Conservation (phyloP, 1,140 invertebrate genomes). For the Drosophila sp. region DNA sequence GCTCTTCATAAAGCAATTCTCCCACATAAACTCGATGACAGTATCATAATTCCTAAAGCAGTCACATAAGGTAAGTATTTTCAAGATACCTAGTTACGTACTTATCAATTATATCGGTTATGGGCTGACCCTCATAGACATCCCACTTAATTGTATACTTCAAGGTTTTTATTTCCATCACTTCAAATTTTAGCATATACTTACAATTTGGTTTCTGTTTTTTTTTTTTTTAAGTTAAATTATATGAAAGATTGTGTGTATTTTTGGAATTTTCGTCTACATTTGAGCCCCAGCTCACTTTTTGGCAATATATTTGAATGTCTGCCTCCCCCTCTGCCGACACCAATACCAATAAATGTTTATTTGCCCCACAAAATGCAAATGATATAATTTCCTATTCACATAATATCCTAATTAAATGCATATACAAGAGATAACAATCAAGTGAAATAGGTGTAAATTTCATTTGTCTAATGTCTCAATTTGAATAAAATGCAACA, state of each 20-base stretch:
- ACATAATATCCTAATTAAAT: constrained; percentile 70
- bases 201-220: constrained; percentile 29
- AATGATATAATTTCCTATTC: constrained; percentile 30
- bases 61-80: background rate
- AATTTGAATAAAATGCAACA: constrained; percentile 77
- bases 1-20: constrained; percentile 46
- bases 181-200: constrained; percentile 19
- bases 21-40: constrained; percentile 69
- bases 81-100: background rate
- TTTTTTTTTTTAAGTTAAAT: background rate
- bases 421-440: constrained; percentile 75
- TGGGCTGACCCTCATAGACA: constrained; percentile 37
- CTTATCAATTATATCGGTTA: constrained; percentile 65
- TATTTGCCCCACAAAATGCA: constrained; percentile 59
- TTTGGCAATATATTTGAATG: constrained; percentile 17
- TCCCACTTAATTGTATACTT: constrained; percentile 59
- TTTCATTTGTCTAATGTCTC: constrained; percentile 83
- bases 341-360: constrained; percentile 56
- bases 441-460: constrained; percentile 80
- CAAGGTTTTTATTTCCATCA: constrained; percentile 43
- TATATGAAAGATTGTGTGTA: background rate
- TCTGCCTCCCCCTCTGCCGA: constrained; percentile 19
- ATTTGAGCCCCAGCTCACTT: background rate
- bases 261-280: background rate
- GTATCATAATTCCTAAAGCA: constrained; percentile 44